Evolutionary conservation across 2,113 vertebrate genomes (phyloP), one percentile per base, ranked within the genome.

Genomic region (Toxotes jaculatrix): DNA sequence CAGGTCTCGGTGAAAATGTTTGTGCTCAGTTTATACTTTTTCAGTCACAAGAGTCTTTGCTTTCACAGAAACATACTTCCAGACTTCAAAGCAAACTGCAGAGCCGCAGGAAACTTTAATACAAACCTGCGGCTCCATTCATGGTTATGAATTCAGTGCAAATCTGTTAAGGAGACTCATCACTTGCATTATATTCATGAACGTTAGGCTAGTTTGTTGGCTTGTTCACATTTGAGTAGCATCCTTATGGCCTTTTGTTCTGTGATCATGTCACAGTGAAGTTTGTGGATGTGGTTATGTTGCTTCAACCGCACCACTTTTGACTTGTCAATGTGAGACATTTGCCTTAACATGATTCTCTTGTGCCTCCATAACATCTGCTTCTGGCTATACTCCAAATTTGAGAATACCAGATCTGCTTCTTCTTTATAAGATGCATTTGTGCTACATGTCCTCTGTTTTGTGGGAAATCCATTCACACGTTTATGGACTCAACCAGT

Each of bases 81-180:
- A 74, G 38, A 40, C 67, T 69, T 81, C 6, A 0, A 82, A 40
- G 73, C 40, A 45, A 78, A 61, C 31, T 65, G 59, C 64, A 79
- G 55, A 76, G 51, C 32, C n/a, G 65, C 63, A 68, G 38, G 49
- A 51, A 73, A 31, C n/a, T n/a, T 62, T 2, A 61, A 66, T 88
- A 34, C 63, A 66, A 71, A 27, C 36, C 62, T 74, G 43, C 55
- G 55, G 40, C 65, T 71, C 65, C 53, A 57, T 66, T 86, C 7
- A 62, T 64, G 60, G 31, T 71, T 61, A 80, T 69, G 27, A 71
- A 45, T 43, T 89, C 86, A 93, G 91, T 93, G 89, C 92, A 93
- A 87, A 85, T 82, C 60, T 70, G 56, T 78, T 55, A 23, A 79
- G 31, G 31, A 49, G 59, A 62, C 32, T 59, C n/a, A 34, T 81